These are phyloP conservation scores for Dryas iulia DNA, from an alignment of 1,140 invertebrate species.

Conservation along the genomic window DNA sequence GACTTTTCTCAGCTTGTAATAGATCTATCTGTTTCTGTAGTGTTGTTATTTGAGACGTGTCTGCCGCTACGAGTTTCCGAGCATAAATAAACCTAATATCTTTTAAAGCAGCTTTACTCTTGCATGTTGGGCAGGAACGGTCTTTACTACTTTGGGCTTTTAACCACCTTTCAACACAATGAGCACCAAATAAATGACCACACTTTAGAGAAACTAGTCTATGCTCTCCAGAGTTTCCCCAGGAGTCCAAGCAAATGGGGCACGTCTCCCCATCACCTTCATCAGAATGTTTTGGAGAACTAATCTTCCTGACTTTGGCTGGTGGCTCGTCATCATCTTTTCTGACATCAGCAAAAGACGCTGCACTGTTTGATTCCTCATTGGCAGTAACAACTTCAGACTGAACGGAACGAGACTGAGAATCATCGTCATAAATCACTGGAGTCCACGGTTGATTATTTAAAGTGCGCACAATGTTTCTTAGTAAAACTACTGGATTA, in stretches of 20 bases:
- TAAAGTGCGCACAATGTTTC: background rate
- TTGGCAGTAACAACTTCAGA: constrained; percentile 31
- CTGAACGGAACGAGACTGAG: constrained; percentile 19
- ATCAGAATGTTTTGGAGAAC: constrained; percentile 52
- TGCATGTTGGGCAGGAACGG: constrained; percentile 92
- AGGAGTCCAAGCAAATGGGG: constrained; percentile 92
- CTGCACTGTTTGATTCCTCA: constrained; percentile 40
- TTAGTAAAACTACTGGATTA: constrained; percentile 1
- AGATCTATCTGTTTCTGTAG: constrained; percentile 78
- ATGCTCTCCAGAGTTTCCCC: constrained; percentile 93
- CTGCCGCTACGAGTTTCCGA: constrained; percentile 73
- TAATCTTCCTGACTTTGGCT: constrained; percentile 57
- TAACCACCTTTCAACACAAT: constrained; percentile 92
- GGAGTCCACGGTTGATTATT: constrained; percentile 7
- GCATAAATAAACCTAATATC: constrained; percentile 87
- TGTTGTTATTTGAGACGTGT: constrained; percentile 79
- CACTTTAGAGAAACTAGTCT: constrained; percentile 91
- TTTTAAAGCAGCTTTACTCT: constrained; percentile 85
- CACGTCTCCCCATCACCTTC: constrained; percentile 86
- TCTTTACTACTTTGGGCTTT: constrained; percentile 61
- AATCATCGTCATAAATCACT: constrained; percentile 19
- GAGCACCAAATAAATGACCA: constrained; percentile 94
- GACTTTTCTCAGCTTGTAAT: constrained; percentile 59
- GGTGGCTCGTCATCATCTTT: constrained; percentile 50
- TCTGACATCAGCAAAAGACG: constrained; percentile 18